Conservation (phyloP, 2,888 invertebrate genomes). For the Acanthopleura granulata region DNA sequence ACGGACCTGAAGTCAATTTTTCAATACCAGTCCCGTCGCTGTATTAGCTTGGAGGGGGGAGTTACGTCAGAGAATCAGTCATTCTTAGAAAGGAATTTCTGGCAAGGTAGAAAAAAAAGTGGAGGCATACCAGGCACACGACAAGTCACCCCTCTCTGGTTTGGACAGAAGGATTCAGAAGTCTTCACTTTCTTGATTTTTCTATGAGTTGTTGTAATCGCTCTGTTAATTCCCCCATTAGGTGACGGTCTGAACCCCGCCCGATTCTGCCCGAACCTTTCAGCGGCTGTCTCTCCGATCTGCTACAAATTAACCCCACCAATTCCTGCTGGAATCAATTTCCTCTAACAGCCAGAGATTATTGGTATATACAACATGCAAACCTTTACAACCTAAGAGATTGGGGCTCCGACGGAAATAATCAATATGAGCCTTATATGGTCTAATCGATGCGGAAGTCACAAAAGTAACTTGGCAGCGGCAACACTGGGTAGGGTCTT, state of each 20-base stretch:
- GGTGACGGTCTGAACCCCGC: too few relatives aligned
- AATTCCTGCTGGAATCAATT: conserved; percentile 10
- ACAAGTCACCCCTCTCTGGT: too few relatives aligned
- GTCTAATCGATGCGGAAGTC: conserved; percentile 11
- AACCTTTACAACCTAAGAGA: neutral
- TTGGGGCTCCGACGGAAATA: neutral
- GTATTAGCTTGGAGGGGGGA: neutral
- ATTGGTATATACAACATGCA: neutral
- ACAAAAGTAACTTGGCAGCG: neutral
- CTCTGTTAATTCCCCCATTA: too few relatives aligned
- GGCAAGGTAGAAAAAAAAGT: too few relatives aligned
- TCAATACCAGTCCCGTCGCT: conserved; percentile 2
- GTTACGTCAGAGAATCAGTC: too few relatives aligned
- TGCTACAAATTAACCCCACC: conserved; percentile 3
- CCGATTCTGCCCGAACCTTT: too few relatives aligned
- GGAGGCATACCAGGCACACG: too few relatives aligned
- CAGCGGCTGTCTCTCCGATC: too few relatives aligned
- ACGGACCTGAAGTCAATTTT: conserved; percentile 2
- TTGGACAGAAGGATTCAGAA: too few relatives aligned
- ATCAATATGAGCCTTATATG: neutral
- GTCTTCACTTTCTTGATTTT: too few relatives aligned
- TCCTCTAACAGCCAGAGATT: neutral
- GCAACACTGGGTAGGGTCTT: neutral
- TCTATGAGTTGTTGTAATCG: too few relatives aligned
- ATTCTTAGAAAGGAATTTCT: too few relatives aligned